These are phyloP conservation scores for Cataglyphis altisquamis DNA, from an alignment of 2,888 invertebrate species.

Conservation along the genomic window DNA sequence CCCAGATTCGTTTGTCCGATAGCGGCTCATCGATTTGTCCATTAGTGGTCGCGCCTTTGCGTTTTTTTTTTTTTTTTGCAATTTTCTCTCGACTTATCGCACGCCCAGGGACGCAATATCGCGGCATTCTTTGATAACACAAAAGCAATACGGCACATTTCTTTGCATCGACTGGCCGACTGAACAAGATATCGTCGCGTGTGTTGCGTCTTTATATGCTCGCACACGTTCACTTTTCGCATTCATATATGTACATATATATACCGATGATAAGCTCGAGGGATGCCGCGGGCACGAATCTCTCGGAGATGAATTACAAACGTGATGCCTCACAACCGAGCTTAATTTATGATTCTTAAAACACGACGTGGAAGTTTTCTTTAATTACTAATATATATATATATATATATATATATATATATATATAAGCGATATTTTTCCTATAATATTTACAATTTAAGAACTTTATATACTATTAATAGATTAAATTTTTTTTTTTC, in stretches of 20 bases:
- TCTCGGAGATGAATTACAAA: conserved; percentile 10
- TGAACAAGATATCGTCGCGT: conserved; percentile 15
- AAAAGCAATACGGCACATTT: background rate
- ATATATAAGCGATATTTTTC: background rate
- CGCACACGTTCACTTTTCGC: conserved; percentile 12
- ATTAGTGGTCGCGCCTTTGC: conserved; percentile 10
- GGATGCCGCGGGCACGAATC: conserved; percentile 4
- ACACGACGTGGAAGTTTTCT: no score
- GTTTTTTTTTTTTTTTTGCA: background rate
- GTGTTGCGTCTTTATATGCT: conserved; percentile 1
- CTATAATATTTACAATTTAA: background rate
- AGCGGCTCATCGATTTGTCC: conserved; percentile 36
- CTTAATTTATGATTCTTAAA: conserved; percentile 14
- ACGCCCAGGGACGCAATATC: background rate
- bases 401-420: no score
- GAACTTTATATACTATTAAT: background rate
- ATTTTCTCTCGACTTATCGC: conserved; percentile 18
- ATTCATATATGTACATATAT: background rate
- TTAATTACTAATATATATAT: background rate
- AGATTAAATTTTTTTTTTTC: background rate
- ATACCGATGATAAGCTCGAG: background rate
- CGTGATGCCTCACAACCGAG: conserved; percentile 7
- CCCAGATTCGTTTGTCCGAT: conserved; percentile 27
- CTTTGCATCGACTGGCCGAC: conserved; percentile 30
- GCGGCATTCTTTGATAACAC: conserved; percentile 29